Percentiles rank a stretch among this genome's conserved stretches.
These are phyloP conservation scores for Phrynocephalus guinanensis DNA, from an alignment of 2,797 vertebrate species.

Conservation along the genomic window DNA sequence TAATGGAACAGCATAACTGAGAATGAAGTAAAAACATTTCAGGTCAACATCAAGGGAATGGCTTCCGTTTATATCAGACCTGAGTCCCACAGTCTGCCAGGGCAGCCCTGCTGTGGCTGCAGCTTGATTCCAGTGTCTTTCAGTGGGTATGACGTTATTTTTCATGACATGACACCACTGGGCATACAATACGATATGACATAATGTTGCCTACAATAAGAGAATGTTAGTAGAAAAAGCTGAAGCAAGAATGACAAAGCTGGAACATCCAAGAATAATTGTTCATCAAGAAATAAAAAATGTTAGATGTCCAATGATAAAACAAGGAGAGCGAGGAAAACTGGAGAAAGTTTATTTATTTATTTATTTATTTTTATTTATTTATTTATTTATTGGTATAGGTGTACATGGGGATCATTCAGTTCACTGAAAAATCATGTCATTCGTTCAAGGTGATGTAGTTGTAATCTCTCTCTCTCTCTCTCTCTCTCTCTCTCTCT, in stretches of 20 bases:
- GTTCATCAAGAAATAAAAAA: conserved; percentile 27
- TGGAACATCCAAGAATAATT: conserved; percentile 48
- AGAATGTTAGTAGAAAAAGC: conserved; percentile 45
- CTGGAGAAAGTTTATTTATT: conserved; percentile 4
- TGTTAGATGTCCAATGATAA: conserved; percentile 5
- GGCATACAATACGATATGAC: conserved; percentile 51
- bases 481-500: too few species aligned
- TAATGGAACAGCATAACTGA: background rate
- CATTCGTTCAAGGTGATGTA: conserved; percentile 24
- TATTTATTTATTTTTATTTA: background rate
- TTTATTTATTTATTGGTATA: conserved; percentile 14
- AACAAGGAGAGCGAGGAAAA: too few species aligned
- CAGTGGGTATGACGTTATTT: conserved; percentile 31
- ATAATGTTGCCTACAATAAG: conserved; percentile 54
- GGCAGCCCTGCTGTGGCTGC: background rate
- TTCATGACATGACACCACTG: conserved; percentile 42
- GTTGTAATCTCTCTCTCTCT: too few species aligned
- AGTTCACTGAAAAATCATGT: conserved; percentile 36
- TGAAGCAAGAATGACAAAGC: conserved; percentile 53
- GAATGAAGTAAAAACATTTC: background rate
- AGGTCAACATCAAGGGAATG: conserved; percentile 43
- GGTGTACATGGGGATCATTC: conserved; percentile 9
- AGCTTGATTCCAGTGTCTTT: conserved; percentile 42
- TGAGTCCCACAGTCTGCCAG: conserved; percentile 10
- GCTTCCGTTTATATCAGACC: background rate